Conservation (phyloP, 2,888 invertebrate species). For the Sarcophaga carnaria region DNA sequence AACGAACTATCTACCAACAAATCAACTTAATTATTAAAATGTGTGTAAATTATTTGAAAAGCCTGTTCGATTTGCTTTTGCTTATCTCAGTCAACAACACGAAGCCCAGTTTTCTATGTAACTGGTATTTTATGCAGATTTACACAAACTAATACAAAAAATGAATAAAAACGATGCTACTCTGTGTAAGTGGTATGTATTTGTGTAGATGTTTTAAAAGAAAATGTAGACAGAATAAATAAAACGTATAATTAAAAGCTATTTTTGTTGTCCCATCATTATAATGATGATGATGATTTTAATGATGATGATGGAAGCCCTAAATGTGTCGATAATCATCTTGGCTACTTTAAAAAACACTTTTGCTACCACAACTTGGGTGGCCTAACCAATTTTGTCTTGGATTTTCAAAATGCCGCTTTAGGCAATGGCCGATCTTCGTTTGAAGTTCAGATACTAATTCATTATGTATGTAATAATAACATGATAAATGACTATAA, state of each 20-base stretch:
- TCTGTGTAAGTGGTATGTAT: conserved; percentile 64
- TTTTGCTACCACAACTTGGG: conserved; percentile 37
- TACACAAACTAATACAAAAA: too few species aligned
- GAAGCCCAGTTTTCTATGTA: too few species aligned
- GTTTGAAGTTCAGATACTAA: background rate
- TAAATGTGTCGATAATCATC: conserved; percentile 39
- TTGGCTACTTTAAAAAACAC: conserved; percentile 41
- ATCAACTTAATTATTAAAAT: too few species aligned
- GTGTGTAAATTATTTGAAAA: too few species aligned
- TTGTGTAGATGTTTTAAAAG: conserved; percentile 39
- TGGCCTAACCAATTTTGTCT: conserved; percentile 17
- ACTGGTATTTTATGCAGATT: too few species aligned
- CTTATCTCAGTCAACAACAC: too few species aligned
- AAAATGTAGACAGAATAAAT: conserved; percentile 1
- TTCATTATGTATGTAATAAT: background rate
- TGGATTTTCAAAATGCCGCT: background rate
- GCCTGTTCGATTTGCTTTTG: too few species aligned
- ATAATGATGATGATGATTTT: conserved; percentile 33
- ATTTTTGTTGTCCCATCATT: conserved; percentile 39
- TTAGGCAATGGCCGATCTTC: background rate
- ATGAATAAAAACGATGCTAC: too few species aligned
- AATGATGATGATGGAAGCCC: conserved; percentile 21
- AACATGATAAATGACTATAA: conserved; percentile 35
- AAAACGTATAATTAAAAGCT: conserved; percentile 47
- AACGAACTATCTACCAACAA: too few species aligned